Conservation (phyloP, 2,888 invertebrate genomes). For the Chelonus formosanus region DNA sequence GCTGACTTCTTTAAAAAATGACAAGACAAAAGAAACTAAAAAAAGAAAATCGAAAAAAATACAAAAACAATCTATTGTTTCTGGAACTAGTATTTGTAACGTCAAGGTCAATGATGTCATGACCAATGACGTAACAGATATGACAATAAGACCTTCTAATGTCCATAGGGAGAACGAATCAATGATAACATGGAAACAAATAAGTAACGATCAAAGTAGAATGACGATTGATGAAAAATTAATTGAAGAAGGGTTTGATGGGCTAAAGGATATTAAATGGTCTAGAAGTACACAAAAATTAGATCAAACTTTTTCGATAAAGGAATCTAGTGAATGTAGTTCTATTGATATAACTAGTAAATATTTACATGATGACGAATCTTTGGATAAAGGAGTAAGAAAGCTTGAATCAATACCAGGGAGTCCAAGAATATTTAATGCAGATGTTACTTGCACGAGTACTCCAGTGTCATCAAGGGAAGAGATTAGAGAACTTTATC, state of each 20-base stretch:
- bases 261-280: constrained; percentile 20
- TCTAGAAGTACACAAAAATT: constrained; percentile 35
- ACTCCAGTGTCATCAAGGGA: constrained; percentile 15
- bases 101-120: constrained; percentile 60
- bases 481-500: not conserved
- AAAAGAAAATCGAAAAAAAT: constrained; percentile 26
- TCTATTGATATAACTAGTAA: not conserved
- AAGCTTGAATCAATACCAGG: constrained; percentile 4
- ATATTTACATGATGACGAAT: not conserved
- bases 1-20: not conserved
- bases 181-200: constrained; percentile 50
- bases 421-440: constrained; percentile 21
- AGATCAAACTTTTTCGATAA: constrained; percentile 44
- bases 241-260: constrained; percentile 2
- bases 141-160: constrained; percentile 57
- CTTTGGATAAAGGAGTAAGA: not conserved
- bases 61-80: constrained; percentile 34
- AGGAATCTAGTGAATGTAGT: constrained; percentile 35
- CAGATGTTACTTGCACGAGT: constrained; percentile 22
- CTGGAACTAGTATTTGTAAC: constrained; percentile 45
- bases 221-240: not conserved
- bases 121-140: constrained; percentile 54
- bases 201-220: constrained; percentile 34
- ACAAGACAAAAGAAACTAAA: not conserved
- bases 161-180: constrained; percentile 28